Base-by-base conservation (phyloP, 1,140 invertebrate genomes). In the Drosophila neocordata region DNA sequence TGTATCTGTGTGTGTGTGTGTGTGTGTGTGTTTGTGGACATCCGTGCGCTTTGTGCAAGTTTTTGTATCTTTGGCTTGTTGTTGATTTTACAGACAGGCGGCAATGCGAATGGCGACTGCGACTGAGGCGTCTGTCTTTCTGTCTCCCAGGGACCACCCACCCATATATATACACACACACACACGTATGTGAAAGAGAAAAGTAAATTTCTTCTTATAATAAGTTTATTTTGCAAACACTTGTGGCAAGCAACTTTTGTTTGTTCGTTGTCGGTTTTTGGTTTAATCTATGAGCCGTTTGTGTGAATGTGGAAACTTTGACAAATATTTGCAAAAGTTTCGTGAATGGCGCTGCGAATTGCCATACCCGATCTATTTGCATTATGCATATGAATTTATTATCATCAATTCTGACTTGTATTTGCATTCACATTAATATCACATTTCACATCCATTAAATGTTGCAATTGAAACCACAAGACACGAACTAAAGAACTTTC, bases 151-250 rank as follows among this genome's bases (percentile, higher is more conserved):
- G 15, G 41, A 15, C 41, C 41, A 44, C 41, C 13, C 41, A 44
- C 27, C 27, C 41, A 18, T 13, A 18, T 9, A 41, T 9, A 41
- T 13, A 44, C 41, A 9, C 34, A 35, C 34, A 1, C 11, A 35
- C 34, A 35, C 34, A 35, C 34, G 11, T 8, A 48, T 48, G 53
- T 34, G 37, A 34, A 15, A 31, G 60, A 8, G 53, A 70, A 82
- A 80, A 89, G 84, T 84, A 89, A 89, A 89, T 89, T 89, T 85
- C 85, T 89, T 85, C 85, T 89, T 82, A 85, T 89, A 89, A 89
- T 81, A 89, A 89, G 85, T 89, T 89, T 90, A 89, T 89, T 89
- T 89, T 85, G 87, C 85, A 90, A 90, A 89, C 85, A 89, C 85
- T 90, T 90, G 85, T 89, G 85, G 85, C 85, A 85, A 89, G 79